Conservation (phyloP, 2,797 vertebrate species). For the Phoeniculus purpureus region DNA sequence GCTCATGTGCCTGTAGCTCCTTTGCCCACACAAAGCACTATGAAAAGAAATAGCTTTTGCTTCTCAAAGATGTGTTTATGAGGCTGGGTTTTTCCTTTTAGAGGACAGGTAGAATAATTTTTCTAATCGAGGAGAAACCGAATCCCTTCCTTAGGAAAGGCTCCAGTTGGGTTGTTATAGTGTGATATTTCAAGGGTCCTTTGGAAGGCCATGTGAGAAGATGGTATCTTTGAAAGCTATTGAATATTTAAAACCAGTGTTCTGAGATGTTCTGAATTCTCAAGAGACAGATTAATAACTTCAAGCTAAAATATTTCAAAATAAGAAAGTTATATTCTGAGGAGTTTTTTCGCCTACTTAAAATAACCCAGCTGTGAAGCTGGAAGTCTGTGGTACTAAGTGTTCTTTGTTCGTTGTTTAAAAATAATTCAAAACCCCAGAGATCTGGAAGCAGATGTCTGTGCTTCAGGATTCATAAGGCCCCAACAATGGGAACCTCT, state of each 20-base stretch:
- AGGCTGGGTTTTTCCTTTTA: background rate
- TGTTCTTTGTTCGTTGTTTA: conserved; percentile 67
- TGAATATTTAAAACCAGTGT: background rate
- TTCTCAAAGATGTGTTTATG: background rate
- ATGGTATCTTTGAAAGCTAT: background rate
- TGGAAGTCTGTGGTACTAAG: conserved; percentile 60
- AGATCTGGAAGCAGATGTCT: conserved; percentile 66
- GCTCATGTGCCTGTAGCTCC: accelerated
- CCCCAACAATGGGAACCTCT: conserved; percentile 6
- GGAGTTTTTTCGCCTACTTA: conserved; percentile 35
- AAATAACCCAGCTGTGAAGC: conserved; percentile 66
- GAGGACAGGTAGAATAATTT: background rate
- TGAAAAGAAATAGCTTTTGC: background rate
- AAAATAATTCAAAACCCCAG: conserved; percentile 56
- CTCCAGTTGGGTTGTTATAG: background rate
- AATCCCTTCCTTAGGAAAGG: background rate
- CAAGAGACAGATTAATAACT: conserved; percentile 21
- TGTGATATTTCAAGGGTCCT: background rate
- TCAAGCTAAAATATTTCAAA: conserved; percentile 50
- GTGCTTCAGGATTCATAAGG: conserved; percentile 20
- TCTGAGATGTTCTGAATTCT: conserved; percentile 24
- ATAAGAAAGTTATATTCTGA: background rate
- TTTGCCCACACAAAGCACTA: background rate
- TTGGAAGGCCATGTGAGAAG: conserved; percentile 10
- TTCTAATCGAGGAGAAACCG: background rate